Percentiles rank a stretch among this genome's conserved stretches.
phyloP scores from a whole-genome alignment of 2,113 vertebrate species.

The Narcine bancroftii region DNA sequence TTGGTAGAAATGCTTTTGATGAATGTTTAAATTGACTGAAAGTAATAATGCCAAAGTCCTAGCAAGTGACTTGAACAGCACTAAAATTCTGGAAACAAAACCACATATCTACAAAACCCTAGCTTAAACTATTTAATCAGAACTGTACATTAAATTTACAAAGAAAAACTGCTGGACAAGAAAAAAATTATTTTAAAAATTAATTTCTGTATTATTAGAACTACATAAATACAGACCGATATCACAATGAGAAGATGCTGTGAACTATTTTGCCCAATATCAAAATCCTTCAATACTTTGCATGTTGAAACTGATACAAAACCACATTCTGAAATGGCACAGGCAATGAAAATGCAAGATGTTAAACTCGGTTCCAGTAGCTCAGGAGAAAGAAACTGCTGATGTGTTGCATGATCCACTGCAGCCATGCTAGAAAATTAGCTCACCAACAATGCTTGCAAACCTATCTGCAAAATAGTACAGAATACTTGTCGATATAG shows the following conservation, averaged over 20 bases:
- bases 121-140: slow-evolving; percentile 84
- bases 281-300: slow-evolving; percentile 46
- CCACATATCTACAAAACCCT: slow-evolving; percentile 84
- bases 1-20: slow-evolving; percentile 48
- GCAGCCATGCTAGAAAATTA: slow-evolving; percentile 50
- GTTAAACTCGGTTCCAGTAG: slow-evolving; percentile 43
- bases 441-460: slow-evolving; percentile 50
- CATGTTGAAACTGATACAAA: slow-evolving; percentile 48
- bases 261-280: slow-evolving; percentile 45
- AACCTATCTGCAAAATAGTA: slow-evolving; percentile 39
- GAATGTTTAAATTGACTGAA: slow-evolving; percentile 51
- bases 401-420: slow-evolving; percentile 46
- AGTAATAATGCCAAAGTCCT: slow-evolving; percentile 49
- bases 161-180: slow-evolving; percentile 47
- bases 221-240: slow-evolving; percentile 76
- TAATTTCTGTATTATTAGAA: slow-evolving; percentile 61
- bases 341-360: slow-evolving; percentile 45
- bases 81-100: slow-evolving; percentile 66
- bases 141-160: slow-evolving; percentile 99
- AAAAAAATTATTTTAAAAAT: slow-evolving; percentile 52
- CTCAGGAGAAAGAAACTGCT: slow-evolving; percentile 50
- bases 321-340: slow-evolving; percentile 48
- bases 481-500: slow-evolving; percentile 44
- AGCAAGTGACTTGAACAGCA: slow-evolving; percentile 52
- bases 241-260: slow-evolving; percentile 61